phyloP scores from a whole-genome alignment of 2,888 invertebrate species.

The Prosapia bicincta region DNA sequence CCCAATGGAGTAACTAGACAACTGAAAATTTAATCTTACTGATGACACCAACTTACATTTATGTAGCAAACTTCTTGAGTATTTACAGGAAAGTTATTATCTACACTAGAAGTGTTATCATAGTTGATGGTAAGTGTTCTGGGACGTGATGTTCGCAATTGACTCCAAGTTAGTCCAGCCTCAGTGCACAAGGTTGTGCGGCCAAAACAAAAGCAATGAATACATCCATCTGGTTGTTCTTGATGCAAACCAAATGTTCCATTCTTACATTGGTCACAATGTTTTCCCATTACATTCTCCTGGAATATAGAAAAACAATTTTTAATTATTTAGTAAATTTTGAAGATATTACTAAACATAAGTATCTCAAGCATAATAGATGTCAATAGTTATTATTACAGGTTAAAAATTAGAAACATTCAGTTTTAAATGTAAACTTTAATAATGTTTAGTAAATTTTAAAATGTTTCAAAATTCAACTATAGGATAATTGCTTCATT shows the following conservation, averaged over 20 bases:
- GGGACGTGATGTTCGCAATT: conserved; percentile 57
- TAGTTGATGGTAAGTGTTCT: conserved; percentile 43
- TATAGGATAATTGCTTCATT: no score
- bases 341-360: no score
- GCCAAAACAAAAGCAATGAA: conserved; percentile 95
- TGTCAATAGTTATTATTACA: no score
- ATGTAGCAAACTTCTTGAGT: conserved; percentile 46
- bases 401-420: no score
- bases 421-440: no score
- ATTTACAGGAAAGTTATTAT: conserved; percentile 42
- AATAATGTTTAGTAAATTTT: no score
- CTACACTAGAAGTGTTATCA: conserved; percentile 38
- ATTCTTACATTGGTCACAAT: conserved; percentile 78
- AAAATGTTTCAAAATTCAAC: no score
- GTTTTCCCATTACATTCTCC: conserved; percentile 78
- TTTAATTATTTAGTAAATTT: no score
- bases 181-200: conserved; percentile 76
- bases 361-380: no score
- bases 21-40: no score
- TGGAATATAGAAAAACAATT: conserved; percentile 45
- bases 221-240: conserved; percentile 82
- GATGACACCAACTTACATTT: conserved; percentile 40
- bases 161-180: conserved; percentile 78
- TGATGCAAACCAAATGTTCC: conserved; percentile 82
- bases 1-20: no score